phyloP scores from a whole-genome alignment of 2,797 vertebrate genomes.

The Micromesistius poutassou region DNA sequence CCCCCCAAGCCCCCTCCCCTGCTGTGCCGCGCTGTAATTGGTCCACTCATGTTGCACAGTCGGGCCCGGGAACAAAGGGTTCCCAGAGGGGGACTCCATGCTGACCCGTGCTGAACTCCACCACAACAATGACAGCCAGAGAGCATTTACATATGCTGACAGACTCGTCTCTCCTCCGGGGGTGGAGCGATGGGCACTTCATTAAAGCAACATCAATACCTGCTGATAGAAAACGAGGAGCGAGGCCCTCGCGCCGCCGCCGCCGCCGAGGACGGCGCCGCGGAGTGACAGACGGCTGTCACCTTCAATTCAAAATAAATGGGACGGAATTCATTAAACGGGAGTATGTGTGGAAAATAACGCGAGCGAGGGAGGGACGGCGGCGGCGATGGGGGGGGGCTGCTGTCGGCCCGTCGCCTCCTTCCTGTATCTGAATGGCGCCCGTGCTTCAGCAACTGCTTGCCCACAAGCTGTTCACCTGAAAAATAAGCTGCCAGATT shows the following conservation, averaged over 20 bases:
- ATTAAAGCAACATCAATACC: slow-evolving; percentile 79
- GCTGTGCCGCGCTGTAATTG: slow-evolving; percentile 75
- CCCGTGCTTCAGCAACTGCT: slow-evolving; percentile 67
- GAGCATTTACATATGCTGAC: slow-evolving; percentile 79
- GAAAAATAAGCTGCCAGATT: slow-evolving; percentile 65
- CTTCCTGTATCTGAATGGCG: slow-evolving; percentile 49
- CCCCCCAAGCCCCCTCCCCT: slow-evolving; percentile 50
- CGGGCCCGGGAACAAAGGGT: slow-evolving; percentile 75
- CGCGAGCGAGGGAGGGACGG: slow-evolving; percentile 50
- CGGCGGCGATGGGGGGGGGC: slow-evolving; percentile 14
- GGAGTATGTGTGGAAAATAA: slow-evolving; percentile 60
- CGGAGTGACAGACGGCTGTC: slow-evolving; percentile 67
- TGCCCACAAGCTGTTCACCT: slow-evolving; percentile 72
- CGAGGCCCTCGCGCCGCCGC: slow-evolving; percentile 56
- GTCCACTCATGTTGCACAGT: slow-evolving; percentile 77
- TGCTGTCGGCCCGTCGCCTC: slow-evolving; percentile 32
- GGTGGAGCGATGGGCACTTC: slow-evolving; percentile 70
- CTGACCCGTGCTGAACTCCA: slow-evolving; percentile 75
- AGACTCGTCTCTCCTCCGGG: slow-evolving; percentile 70
- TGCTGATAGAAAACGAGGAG: slow-evolving; percentile 71
- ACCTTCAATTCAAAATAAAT: slow-evolving; percentile 69
- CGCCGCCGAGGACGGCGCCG: slow-evolving; percentile 55
- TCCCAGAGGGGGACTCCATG: slow-evolving; percentile 72
- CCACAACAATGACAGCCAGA: slow-evolving; percentile 73
- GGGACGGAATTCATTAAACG: slow-evolving; percentile 65